phyloP scores from a whole-genome alignment of 1,140 invertebrate genomes.

The Dreissena rostriformis region DNA sequence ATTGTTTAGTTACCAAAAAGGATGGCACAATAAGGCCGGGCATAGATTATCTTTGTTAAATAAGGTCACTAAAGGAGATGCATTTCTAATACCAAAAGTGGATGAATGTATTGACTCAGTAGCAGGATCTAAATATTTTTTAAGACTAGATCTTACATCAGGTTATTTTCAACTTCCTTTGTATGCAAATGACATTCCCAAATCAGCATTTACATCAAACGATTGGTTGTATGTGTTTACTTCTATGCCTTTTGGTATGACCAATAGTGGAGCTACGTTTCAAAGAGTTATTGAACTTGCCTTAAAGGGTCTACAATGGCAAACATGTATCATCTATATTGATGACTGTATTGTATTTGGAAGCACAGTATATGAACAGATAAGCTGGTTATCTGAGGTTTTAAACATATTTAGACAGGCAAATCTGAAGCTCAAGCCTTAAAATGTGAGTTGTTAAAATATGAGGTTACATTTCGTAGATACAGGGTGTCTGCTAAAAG shows the following conservation, averaged over 20 bases:
- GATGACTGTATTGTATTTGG: conserved; percentile 20
- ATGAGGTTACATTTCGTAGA: not conserved
- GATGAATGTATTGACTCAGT: not conserved
- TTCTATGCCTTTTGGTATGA: not conserved
- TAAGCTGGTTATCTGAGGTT: not conserved
- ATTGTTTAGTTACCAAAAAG: not conserved
- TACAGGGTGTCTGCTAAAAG: not conserved
- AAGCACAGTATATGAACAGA: not conserved
- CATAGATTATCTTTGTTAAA: not conserved
- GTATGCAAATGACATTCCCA: not conserved
- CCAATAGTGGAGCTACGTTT: not conserved
- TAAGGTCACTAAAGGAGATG: not conserved
- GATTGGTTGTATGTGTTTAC: not conserved
- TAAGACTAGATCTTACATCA: not conserved
- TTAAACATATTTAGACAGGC: conserved; percentile 3
- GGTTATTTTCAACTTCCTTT: not conserved
- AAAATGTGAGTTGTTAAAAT: conserved; percentile 3
- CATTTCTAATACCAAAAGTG: not conserved
- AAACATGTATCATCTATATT: conserved; percentile 21
- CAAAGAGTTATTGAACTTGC: not conserved
- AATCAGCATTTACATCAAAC: not conserved
- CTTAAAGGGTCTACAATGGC: conserved; percentile 16
- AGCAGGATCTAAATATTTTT: not conserved
- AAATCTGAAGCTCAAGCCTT: conserved; percentile 3
- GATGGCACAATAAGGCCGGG: not conserved